Percentiles rank a stretch among this genome's conserved stretches.
phyloP scores from a whole-genome alignment of 2,113 vertebrate genomes.

The Pelvicachromis taeniatus region DNA sequence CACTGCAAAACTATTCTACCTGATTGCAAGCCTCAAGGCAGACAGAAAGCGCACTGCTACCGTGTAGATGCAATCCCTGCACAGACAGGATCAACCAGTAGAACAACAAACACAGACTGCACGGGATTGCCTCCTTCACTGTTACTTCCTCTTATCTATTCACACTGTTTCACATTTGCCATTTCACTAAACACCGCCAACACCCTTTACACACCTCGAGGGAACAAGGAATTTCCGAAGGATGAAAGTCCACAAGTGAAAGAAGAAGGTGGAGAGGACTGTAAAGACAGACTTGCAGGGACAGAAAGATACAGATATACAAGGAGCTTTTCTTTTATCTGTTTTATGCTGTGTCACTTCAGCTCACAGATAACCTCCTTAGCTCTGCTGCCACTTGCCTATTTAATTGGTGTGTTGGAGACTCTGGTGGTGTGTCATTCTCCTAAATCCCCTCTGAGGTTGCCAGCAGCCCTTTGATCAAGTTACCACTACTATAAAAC shows the following conservation, averaged over 20 bases:
- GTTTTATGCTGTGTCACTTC: conserved; percentile 18
- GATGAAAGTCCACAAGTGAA: neutral
- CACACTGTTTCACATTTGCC: neutral
- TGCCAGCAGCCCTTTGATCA: conserved; percentile 48
- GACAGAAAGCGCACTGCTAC: neutral
- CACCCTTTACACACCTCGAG: neutral
- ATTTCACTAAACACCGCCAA: neutral
- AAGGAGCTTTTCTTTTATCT: conserved; percentile 14
- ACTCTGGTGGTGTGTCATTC: conserved; percentile 25
- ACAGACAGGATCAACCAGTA: conserved; percentile 25
- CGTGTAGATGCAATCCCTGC: conserved; percentile 10
- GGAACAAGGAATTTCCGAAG: neutral
- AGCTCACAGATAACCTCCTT: conserved; percentile 40
- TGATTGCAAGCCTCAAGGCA: conserved; percentile 17
- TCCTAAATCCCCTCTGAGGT: conserved; percentile 31
- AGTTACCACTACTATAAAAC: conserved; percentile 34
- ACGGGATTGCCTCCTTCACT: neutral
- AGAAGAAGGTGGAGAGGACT: neutral
- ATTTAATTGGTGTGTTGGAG: conserved; percentile 44
- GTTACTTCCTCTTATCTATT: neutral
- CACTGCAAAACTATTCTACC: conserved; percentile 13
- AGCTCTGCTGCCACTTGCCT: neutral
- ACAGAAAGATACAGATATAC: neutral
- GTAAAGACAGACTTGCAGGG: neutral
- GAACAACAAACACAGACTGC: conserved; percentile 18